Percentiles rank a stretch among this genome's conserved stretches.
phyloP scores from a whole-genome alignment of 2,888 invertebrate species.

The Prenolepis imparis region DNA sequence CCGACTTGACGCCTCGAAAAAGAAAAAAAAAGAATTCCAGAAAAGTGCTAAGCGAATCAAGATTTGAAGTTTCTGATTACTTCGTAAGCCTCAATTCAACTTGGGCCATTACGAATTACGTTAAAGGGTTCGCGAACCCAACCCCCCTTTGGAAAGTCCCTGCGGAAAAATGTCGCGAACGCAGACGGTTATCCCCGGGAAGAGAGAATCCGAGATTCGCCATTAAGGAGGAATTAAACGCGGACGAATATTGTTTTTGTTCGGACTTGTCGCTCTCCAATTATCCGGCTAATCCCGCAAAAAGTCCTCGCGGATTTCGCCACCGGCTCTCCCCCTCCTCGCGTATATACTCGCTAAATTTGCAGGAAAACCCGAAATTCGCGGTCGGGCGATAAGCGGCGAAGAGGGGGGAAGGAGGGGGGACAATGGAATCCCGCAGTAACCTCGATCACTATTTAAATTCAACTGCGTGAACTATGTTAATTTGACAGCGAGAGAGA shows the following conservation, averaged over 20 bases:
- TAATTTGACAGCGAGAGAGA: constrained; percentile 68
- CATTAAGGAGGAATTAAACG: constrained; percentile 64
- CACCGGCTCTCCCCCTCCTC: background rate
- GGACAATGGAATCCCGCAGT: background rate
- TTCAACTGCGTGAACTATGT: constrained; percentile 70
- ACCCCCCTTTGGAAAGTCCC: constrained; percentile 41
- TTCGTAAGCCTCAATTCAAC: constrained; percentile 71
- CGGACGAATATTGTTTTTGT: constrained; percentile 61
- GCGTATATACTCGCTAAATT: constrained; percentile 39
- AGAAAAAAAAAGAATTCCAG: background rate
- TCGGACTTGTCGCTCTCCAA: constrained; percentile 60
- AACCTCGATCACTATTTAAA: constrained; percentile 68
- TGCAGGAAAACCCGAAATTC: constrained; percentile 53
- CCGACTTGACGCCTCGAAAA: background rate
- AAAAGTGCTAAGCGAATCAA: constrained; percentile 27
- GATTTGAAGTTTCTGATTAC: constrained; percentile 69
- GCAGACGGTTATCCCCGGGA: background rate
- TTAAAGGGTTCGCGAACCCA: constrained; percentile 47
- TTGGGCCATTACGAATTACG: constrained; percentile 70
- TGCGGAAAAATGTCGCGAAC: constrained; percentile 42
- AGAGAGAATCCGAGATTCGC: constrained; percentile 24
- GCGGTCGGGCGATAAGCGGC: background rate
- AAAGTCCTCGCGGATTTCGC: constrained; percentile 51
- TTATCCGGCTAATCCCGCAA: constrained; percentile 68
- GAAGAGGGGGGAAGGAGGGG: background rate